These are phyloP conservation scores for Machimus atricapillus DNA, from an alignment of 2,888 invertebrate genomes.

Conservation along the genomic window DNA sequence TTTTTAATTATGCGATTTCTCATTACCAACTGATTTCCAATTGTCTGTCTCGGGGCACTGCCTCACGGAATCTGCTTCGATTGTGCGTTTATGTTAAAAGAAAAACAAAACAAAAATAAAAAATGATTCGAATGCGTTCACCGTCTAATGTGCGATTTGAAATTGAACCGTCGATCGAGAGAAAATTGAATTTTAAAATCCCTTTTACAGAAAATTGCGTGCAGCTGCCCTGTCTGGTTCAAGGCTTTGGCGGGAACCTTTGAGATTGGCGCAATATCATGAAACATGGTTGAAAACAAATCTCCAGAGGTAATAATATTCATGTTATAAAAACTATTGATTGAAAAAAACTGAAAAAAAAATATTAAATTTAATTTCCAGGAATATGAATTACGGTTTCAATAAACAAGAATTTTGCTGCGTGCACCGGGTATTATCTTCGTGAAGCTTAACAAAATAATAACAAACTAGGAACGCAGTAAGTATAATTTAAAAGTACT, in stretches of 20 bases:
- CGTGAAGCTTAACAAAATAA: neutral
- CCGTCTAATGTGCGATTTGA: neutral
- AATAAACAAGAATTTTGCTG: neutral
- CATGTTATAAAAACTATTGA: neutral
- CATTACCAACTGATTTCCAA: slow-evolving; percentile 3
- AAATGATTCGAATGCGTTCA: neutral
- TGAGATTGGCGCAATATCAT: neutral
- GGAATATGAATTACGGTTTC: neutral
- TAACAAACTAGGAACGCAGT: neutral
- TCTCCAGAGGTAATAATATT: neutral
- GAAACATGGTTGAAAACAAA: neutral
- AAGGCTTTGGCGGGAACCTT: neutral
- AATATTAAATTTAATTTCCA: neutral
- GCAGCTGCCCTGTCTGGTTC: neutral
- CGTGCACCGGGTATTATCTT: neutral
- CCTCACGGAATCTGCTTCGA: neutral
- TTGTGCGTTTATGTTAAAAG: neutral
- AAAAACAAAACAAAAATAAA: neutral
- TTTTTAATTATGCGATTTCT: slow-evolving; percentile 20
- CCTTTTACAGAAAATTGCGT: neutral
- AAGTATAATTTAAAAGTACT: too few species aligned
- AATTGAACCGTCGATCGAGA: neutral
- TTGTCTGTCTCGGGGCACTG: neutral
- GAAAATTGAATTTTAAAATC: neutral
- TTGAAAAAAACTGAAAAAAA: neutral